Evolutionary conservation across 2,797 vertebrate species (phyloP).

Genomic region (Poeciliopsis turneri): DNA sequence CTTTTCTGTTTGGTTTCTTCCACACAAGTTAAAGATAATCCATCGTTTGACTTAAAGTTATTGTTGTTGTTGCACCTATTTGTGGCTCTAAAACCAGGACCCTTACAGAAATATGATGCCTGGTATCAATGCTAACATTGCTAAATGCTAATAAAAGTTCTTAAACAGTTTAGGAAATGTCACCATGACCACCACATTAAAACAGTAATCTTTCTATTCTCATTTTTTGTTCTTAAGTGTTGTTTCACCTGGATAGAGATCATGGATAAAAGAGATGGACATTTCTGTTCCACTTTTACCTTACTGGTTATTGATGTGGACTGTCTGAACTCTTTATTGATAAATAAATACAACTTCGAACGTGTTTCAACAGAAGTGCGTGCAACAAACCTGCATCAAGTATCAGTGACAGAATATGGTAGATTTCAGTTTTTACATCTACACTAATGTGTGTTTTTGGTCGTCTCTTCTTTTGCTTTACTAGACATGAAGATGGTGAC

Average conservation of each 20-base stretch:
- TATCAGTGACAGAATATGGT: constrained; percentile 9
- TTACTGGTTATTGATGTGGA: background rate
- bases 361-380: background rate
- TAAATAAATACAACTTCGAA: background rate
- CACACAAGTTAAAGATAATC: background rate
- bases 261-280: background rate
- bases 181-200: too few relatives aligned
- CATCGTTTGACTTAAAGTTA: background rate
- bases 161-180: too few relatives aligned
- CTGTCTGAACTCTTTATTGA: background rate
- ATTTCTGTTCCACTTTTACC: background rate
- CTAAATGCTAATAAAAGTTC: too few relatives aligned
- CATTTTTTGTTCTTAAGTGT: background rate
- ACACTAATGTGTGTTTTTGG: constrained; percentile 27
- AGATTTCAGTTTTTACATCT: constrained; percentile 3
- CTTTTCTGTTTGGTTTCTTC: background rate
- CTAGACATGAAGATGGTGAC: constrained; percentile 65
- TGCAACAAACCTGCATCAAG: background rate
- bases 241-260: background rate
- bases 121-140: too few relatives aligned
- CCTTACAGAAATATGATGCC: background rate
- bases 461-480: constrained; percentile 20
- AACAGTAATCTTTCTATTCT: too few relatives aligned
- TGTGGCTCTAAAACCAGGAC: background rate
- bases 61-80: background rate